Percentiles rank a stretch among this genome's conserved stretches.
Evolutionary conservation across 2,797 vertebrate species (phyloP).

Genomic region (Spinus pinus): DNA sequence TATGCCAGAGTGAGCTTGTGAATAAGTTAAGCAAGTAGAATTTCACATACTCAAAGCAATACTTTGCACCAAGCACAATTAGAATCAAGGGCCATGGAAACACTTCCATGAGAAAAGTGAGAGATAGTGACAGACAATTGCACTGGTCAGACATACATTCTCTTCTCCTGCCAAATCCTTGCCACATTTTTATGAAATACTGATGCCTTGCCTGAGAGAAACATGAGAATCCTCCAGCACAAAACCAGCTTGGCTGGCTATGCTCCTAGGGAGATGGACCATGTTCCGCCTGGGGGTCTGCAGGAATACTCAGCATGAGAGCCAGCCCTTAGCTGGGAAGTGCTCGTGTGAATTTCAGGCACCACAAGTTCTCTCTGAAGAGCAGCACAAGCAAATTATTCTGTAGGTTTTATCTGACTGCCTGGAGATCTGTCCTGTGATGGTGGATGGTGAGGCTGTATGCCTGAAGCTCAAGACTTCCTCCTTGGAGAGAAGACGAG

Average conservation of each 20-base stretch:
- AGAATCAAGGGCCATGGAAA: background rate
- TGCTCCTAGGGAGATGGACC: background rate
- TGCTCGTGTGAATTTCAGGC: background rate
- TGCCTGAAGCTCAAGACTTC: background rate
- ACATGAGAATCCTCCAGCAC: background rate
- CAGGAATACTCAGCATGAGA: background rate
- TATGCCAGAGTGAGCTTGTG: background rate
- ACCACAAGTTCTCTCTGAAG: background rate
- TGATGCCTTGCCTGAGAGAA: background rate
- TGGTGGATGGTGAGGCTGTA: background rate
- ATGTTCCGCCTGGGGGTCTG: fast-evolving
- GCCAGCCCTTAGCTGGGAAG: background rate
- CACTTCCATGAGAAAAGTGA: background rate
- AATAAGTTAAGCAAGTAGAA: background rate
- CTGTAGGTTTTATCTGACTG: background rate
- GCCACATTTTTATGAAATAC: background rate
- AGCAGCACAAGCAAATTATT: background rate
- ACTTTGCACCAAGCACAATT: background rate
- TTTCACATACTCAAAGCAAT: background rate
- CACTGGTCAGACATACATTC: background rate
- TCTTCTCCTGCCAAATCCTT: background rate
- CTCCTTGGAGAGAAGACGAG: background rate
- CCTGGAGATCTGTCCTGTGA: background rate
- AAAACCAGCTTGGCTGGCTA: background rate
- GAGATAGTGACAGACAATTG: background rate